Conservation (phyloP, 2,888 invertebrate genomes). For the Ochropleura leucogaster region DNA sequence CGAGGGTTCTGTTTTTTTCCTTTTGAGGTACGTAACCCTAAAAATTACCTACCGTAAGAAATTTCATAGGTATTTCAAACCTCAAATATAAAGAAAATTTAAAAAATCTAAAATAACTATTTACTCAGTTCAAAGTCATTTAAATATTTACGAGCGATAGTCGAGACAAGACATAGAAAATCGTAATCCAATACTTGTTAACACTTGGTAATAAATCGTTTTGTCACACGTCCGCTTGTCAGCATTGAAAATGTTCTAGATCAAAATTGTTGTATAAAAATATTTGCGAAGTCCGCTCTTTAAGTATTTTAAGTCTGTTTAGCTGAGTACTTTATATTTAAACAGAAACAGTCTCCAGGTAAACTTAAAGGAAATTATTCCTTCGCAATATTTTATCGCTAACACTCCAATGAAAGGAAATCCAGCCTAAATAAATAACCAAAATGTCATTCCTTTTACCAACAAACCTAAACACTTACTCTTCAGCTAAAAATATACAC, state of each 20-base stretch:
- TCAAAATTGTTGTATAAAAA: too few relatives aligned
- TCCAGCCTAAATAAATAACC: constrained; percentile 29
- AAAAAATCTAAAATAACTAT: not conserved
- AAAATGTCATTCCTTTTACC: constrained; percentile 15
- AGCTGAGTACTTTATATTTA: not conserved
- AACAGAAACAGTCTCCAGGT: not conserved
- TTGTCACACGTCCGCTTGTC: too few relatives aligned
- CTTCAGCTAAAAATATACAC: constrained; percentile 13
- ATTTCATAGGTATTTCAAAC: not conserved
- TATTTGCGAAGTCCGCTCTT: too few relatives aligned
- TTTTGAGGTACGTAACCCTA: too few relatives aligned
- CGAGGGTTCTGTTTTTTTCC: too few relatives aligned
- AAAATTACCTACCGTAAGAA: too few relatives aligned
- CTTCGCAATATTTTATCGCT: not conserved
- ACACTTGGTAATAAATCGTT: too few relatives aligned
- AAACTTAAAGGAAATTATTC: constrained; percentile 4
- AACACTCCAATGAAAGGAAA: constrained; percentile 18
- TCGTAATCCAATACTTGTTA: too few relatives aligned
- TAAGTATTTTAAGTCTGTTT: too few relatives aligned
- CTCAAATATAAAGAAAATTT: not conserved
- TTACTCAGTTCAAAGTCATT: not conserved
- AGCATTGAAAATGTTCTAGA: too few relatives aligned
- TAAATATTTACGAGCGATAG: too few relatives aligned
- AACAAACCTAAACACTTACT: constrained; percentile 17
- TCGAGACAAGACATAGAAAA: too few relatives aligned